Evolutionary conservation across 2,797 vertebrate genomes (phyloP), one percentile per base, ranked within the genome.

Genomic region (Sitta carolinensis): DNA sequence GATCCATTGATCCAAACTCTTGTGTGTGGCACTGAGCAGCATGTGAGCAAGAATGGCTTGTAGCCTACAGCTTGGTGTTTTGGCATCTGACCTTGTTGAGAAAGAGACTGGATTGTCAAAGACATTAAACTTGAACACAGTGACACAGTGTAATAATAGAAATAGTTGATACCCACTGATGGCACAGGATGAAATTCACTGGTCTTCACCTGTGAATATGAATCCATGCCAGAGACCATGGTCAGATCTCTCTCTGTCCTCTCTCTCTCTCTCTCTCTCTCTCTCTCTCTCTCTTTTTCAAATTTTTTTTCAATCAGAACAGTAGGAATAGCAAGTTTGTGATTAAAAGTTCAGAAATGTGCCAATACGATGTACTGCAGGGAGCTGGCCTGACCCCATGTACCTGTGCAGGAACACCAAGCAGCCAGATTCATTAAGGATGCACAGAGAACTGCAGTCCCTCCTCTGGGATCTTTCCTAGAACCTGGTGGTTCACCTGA

Each of bases 51-150:
- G 69, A 2, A 3, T 2, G 36, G 74, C 66, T 72, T 42, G 27
- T 54, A 72, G 80, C 83, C 77, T 86, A 18, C 62, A 90, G 62
- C 51, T 76, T 62, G 58, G 62, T 75, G 40, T 72, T 92, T 90
- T 4, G 0, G 76, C 66, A 84, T 48, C 62, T 72, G 73, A n/a
- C 42, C 80, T 88, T 81, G 62, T 10, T 86, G 66, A 66, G 74
- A 82, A 72, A 69, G 70, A 64, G 43, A 47, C 55, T 62, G 36
- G 38, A 67, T 63, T 85, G 61, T 38, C 66, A 68, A 68, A 86
- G n/a, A 58, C 5, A 2, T 78, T 66, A 40, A 88, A 91, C 43
- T 40, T 38, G 64, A 91, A 58, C 34, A 47, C 21, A 86, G 16
- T 9, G n/a, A 58, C 34, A 47, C 21, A 86, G 16, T 9, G n/a